A percentile compares a stretch with the other conserved stretches of the same genome.
Evolutionary conservation across 1,140 invertebrate genomes (phyloP).

Genomic region (Diuraphis noxia): DNA sequence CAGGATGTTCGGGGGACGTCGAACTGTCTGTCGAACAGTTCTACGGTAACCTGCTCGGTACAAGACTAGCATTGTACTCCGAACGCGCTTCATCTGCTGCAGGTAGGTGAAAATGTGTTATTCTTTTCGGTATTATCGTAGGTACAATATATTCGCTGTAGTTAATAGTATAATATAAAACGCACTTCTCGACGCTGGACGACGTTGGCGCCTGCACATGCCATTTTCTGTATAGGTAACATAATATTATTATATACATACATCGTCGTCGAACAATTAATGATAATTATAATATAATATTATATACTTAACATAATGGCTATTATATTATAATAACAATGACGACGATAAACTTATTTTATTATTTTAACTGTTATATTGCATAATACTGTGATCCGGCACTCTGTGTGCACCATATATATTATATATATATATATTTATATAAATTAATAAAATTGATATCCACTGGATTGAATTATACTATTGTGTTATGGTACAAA

Average conservation of each 20-base stretch:
- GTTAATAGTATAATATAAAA: background rate
- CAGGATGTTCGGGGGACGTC: conserved; percentile 32
- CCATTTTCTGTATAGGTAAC: background rate
- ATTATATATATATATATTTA: too few relatives aligned
- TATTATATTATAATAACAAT: too few relatives aligned
- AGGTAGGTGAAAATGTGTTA: conserved; percentile 19
- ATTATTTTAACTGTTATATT: too few relatives aligned
- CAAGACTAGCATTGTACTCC: background rate
- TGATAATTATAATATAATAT: background rate
- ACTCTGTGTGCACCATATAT: too few relatives aligned
- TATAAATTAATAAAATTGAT: background rate
- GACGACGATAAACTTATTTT: too few relatives aligned
- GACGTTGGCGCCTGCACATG: too few relatives aligned
- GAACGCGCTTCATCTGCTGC: background rate
- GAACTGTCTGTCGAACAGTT: conserved; percentile 40
- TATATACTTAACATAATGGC: too few relatives aligned
- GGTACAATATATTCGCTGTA: background rate
- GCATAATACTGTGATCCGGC: too few relatives aligned
- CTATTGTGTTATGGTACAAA: too few relatives aligned
- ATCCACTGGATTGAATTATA: background rate
- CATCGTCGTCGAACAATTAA: background rate
- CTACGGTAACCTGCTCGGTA: conserved; percentile 27
- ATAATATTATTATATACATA: background rate
- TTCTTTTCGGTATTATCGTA: background rate
- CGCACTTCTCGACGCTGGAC: background rate